These are phyloP conservation scores for Apeltes quadracus DNA, from an alignment of 2,113 vertebrate species.

Conservation along the genomic window DNA sequence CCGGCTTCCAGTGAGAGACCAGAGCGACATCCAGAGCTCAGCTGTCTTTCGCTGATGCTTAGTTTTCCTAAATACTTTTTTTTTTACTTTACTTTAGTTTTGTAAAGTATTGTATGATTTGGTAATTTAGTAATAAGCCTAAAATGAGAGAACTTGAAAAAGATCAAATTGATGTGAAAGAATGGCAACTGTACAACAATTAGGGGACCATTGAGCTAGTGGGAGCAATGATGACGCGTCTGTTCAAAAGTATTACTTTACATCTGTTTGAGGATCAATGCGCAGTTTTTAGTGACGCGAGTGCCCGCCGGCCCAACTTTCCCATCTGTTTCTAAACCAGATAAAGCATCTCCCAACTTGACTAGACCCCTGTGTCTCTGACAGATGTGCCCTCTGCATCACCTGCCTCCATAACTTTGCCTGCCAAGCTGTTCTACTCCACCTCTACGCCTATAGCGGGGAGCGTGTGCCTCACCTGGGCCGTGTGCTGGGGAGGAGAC, in stretches of 20 bases:
- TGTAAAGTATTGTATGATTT: background rate
- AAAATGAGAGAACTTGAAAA: background rate
- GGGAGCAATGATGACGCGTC: background rate
- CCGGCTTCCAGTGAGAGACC: background rate
- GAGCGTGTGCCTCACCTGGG: conserved; percentile 20
- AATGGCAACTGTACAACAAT: background rate
- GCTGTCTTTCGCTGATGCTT: background rate
- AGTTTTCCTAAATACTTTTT: background rate
- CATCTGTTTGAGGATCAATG: background rate
- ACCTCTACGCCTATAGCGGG: conserved; percentile 34
- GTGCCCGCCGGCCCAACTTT: background rate
- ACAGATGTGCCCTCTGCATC: conserved; percentile 45
- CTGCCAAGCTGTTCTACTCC: conserved; percentile 30
- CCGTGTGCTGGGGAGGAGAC: conserved; percentile 37
- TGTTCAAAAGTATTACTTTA: background rate
- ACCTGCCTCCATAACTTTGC: conserved; percentile 50
- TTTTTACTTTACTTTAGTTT: background rate
- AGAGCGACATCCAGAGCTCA: background rate
- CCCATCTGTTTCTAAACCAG: conserved; percentile 30
- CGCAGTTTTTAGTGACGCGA: conserved; percentile 10
- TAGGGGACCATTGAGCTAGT: background rate
- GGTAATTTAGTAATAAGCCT: background rate
- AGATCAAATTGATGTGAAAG: background rate
- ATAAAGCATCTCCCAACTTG: conserved; percentile 24
- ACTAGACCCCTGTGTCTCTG: conserved; percentile 32